A percentile compares a stretch with the other conserved stretches of the same genome.
Evolutionary conservation across 2,797 vertebrate genomes (phyloP).

Genomic region (Peromyscus attwateri): DNA sequence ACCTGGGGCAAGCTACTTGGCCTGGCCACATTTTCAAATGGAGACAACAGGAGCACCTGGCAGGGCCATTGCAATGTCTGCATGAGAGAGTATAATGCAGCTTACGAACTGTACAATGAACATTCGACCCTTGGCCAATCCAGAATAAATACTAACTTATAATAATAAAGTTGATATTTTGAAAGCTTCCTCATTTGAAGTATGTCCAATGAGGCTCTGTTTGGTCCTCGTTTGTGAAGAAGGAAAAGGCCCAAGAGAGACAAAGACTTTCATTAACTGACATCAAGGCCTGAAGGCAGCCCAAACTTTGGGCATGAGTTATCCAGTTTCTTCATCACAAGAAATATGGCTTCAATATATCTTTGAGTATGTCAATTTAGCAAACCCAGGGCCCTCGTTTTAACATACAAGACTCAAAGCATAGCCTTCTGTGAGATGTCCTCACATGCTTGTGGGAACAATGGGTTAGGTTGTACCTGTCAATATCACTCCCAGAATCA

Average conservation of each 20-base stretch:
- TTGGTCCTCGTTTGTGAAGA: slow-evolving; percentile 29
- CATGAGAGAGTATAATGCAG: neutral
- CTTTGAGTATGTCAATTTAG: neutral
- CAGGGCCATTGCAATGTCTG: neutral
- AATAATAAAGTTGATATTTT: neutral
- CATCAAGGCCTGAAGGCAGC: neutral
- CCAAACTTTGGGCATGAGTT: neutral
- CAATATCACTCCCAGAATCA: neutral
- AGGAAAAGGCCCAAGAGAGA: neutral
- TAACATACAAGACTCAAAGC: neutral
- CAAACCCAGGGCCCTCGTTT: neutral
- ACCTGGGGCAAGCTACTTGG: neutral
- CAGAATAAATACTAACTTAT: slow-evolving; percentile 39
- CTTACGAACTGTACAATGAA: neutral
- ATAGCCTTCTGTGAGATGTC: neutral
- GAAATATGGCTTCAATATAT: neutral
- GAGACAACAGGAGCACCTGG: neutral
- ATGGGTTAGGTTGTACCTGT: neutral
- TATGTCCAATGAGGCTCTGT: slow-evolving; percentile 11
- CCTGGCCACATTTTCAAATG: neutral
- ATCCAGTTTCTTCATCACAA: neutral
- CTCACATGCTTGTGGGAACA: neutral
- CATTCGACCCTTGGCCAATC: neutral
- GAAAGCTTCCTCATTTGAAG: slow-evolving; percentile 30
- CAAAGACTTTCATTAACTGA: neutral